phyloP scores from a whole-genome alignment of 2,797 vertebrate genomes.

The Trachurus trachurus region DNA sequence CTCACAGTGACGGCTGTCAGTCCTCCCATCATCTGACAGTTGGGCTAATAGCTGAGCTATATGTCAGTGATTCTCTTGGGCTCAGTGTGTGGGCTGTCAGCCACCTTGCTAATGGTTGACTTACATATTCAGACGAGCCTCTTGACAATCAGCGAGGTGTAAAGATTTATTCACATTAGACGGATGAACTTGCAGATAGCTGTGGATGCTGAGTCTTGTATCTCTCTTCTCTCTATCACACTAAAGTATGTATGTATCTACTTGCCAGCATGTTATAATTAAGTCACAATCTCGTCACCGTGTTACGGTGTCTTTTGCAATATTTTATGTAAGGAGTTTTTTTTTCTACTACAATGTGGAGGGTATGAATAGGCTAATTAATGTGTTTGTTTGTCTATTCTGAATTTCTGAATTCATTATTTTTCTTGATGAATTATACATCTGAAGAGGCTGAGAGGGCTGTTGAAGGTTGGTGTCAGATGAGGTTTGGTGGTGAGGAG shows the following conservation, averaged over 20 bases:
- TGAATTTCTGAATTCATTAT: constrained; percentile 65
- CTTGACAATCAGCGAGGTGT: constrained; percentile 60
- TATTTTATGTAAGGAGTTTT: constrained; percentile 16
- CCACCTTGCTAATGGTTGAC: constrained; percentile 41
- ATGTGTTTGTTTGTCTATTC: constrained; percentile 66
- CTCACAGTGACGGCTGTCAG: background rate
- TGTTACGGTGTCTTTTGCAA: background rate
- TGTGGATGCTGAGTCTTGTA: constrained; percentile 10
- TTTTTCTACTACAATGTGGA: constrained; percentile 30
- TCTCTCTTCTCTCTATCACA: background rate
- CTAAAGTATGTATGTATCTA: background rate
- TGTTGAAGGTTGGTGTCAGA: constrained; percentile 35
- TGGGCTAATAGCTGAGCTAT: constrained; percentile 47
- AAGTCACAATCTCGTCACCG: background rate
- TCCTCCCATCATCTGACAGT: constrained; percentile 21
- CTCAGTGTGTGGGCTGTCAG: constrained; percentile 49
- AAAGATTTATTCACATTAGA: constrained; percentile 47
- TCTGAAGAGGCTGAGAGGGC: constrained; percentile 36
- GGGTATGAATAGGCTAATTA: constrained; percentile 62
- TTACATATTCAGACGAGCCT: constrained; percentile 44
- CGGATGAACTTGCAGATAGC: background rate
- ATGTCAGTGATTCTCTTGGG: constrained; percentile 37
- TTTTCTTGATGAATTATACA: constrained; percentile 57
- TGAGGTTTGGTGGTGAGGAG: constrained; percentile 12
- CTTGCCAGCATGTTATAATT: background rate